Base-by-base conservation (phyloP, 2,113 vertebrate species). In the Hepsetus odoe region DNA sequence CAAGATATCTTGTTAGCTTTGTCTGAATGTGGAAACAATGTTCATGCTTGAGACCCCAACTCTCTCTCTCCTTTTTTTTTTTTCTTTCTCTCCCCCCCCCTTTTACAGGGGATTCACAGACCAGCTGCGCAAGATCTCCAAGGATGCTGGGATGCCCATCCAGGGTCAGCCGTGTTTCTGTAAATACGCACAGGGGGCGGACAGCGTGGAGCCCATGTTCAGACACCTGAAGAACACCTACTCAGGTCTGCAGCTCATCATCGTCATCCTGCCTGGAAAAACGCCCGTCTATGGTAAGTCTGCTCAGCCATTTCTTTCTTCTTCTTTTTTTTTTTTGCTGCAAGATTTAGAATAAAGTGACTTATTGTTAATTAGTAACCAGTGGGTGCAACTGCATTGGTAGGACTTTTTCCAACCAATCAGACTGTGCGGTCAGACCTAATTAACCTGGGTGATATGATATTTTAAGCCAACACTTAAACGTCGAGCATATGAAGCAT, bases 161-260 rank as follows among this genome's bases (percentile, higher is more conserved):
- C 95, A 97, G 74, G 97, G 97, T 56, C 97, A 99, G 90, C 98
- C 98, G 24, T 99, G 98, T 68, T 99, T 99, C 93, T 99, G 98
- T 86, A 99, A 99, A 85, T 99, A 99, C 0, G 97, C 97, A 1
- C 97, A 99, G 87, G 97, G 97, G 20, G 96, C 97, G 0, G 97
- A 98, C 93, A 98, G 97, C 0, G 97, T 98, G 90, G 97, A 99
- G 91, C 97, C 97, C 87, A 99, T 99, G 97, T 99, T 99, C 88
- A 91, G 97, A 75, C 97, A 99, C 91, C 94, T 99, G 85, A 99
- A 99, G 91, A 99, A 99, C 92, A 99, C 96, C 10, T 99, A 99
- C 80, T 96, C 97, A 1, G 97, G 96, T n/a, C 94, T 99, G 9
- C 97, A 99, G 90, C 97, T 99, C 90, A 99, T 99, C 90, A 98